Conservation (phyloP, 2,797 vertebrate species). For the Halcyon leucocephala region DNA sequence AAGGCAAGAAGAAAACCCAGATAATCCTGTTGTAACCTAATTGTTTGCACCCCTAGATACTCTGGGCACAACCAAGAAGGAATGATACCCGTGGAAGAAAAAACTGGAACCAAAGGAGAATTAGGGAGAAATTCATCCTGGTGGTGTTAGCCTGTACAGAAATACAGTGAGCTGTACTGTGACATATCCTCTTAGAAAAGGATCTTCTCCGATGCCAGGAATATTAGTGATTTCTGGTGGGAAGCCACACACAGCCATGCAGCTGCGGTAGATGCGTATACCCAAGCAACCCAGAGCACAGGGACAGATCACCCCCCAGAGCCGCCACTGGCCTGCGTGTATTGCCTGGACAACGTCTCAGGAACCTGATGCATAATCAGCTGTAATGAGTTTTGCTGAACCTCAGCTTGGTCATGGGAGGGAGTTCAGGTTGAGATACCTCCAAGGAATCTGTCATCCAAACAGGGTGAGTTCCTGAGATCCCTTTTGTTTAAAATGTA, state of each 20-base stretch:
- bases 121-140: conserved; percentile 43
- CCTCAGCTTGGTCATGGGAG: neutral
- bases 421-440: neutral
- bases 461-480: accelerated
- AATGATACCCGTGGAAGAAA: neutral
- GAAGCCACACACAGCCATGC: neutral
- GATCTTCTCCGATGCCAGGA: conserved; percentile 3
- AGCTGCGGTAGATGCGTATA: neutral
- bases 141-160: neutral
- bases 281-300: accelerated
- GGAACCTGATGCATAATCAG: neutral
- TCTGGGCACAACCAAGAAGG: neutral
- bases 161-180: conserved; percentile 41
- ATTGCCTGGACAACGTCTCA: neutral
- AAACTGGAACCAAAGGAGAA: conserved; percentile 54
- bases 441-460: neutral
- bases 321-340: neutral
- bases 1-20: conserved; percentile 12
- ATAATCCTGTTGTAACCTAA: conserved; percentile 53
- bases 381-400: neutral
- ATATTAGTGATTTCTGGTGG: neutral
- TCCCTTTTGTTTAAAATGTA: neutral
- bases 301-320: accelerated
- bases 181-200: conserved; percentile 51
- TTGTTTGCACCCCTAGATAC: conserved; percentile 38